Conservation (phyloP, 2,888 invertebrate species). For the Lottia gigantea region DNA sequence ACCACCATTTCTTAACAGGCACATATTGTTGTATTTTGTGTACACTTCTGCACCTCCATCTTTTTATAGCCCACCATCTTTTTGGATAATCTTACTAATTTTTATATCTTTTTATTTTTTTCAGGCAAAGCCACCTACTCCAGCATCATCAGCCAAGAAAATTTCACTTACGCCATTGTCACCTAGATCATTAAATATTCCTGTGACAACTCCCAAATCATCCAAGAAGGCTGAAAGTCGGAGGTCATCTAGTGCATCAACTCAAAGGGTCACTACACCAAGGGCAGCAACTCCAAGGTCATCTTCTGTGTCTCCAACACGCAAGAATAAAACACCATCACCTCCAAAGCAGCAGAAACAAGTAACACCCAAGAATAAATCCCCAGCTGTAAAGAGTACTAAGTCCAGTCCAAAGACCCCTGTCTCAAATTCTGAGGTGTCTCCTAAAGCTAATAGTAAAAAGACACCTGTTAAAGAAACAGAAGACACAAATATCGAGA, state of each 20-base stretch:
- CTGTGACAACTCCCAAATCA: background rate
- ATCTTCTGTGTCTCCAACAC: slow-evolving; percentile 22
- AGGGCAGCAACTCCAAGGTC: slow-evolving; percentile 28
- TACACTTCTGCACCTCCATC: background rate
- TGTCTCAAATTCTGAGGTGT: slow-evolving; percentile 18
- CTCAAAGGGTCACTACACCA: slow-evolving; percentile 27
- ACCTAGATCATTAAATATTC: slow-evolving; percentile 1
- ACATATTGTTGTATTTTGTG: no score
- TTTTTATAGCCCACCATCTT: background rate
- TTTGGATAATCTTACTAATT: background rate
- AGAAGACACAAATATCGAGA: background rate
- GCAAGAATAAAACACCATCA: slow-evolving; percentile 18
- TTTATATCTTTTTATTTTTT: background rate
- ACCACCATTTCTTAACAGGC: no score
- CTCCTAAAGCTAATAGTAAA: slow-evolving; percentile 13
- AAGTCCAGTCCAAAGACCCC: slow-evolving; percentile 21
- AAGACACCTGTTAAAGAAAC: slow-evolving; percentile 9
- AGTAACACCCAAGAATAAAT: slow-evolving; percentile 4
- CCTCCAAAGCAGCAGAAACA: slow-evolving; percentile 4
- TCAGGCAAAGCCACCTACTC: slow-evolving; percentile 27
- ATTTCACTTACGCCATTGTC: background rate
- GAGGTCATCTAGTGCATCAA: slow-evolving; percentile 31
- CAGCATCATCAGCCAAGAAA: slow-evolving; percentile 20
- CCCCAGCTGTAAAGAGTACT: slow-evolving; percentile 18
- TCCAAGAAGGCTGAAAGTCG: slow-evolving; percentile 15